phyloP scores from a whole-genome alignment of 2,113 vertebrate genomes.

The Leucosticte australis region DNA sequence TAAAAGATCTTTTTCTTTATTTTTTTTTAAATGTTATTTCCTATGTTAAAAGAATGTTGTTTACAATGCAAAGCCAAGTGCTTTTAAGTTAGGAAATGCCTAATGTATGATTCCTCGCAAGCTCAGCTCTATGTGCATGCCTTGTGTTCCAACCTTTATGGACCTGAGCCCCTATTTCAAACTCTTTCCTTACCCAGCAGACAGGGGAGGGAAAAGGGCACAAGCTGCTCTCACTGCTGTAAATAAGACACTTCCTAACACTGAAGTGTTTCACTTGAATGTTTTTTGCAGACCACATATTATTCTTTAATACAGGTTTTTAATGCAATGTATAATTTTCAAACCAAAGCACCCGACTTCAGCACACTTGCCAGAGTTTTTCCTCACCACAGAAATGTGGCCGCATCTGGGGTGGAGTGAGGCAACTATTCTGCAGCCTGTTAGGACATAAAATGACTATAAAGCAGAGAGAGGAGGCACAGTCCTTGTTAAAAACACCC shows the following conservation, averaged over 20 bases:
- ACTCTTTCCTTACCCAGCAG: not conserved
- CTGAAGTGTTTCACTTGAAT: not conserved
- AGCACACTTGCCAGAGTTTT: conserved; percentile 20
- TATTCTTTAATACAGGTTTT: conserved; percentile 54
- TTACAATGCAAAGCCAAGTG: conserved; percentile 50
- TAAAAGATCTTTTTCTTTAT: not conserved
- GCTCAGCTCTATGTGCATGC: not conserved
- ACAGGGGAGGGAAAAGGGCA: not conserved
- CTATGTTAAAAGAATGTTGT: conserved; percentile 56
- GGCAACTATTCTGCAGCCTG: not conserved
- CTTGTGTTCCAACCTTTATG: not conserved
- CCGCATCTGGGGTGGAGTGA: not conserved
- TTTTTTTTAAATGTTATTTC: not conserved
- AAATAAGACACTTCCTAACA: conserved; percentile 59
- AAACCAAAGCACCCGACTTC: conserved; percentile 31
- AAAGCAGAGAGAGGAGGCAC: not conserved
- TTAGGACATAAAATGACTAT: not conserved
- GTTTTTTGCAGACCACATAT: conserved; percentile 25
- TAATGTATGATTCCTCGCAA: conserved; percentile 21
- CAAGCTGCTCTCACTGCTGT: not conserved
- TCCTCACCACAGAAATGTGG: conserved; percentile 44
- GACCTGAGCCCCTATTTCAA: not conserved
- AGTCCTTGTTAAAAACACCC: not conserved
- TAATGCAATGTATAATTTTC: conserved; percentile 45
- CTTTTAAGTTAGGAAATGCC: conserved; percentile 66